Evolutionary conservation across 2,797 vertebrate species (phyloP).

Genomic region (Lepidocolaptes lacrymiger): DNA sequence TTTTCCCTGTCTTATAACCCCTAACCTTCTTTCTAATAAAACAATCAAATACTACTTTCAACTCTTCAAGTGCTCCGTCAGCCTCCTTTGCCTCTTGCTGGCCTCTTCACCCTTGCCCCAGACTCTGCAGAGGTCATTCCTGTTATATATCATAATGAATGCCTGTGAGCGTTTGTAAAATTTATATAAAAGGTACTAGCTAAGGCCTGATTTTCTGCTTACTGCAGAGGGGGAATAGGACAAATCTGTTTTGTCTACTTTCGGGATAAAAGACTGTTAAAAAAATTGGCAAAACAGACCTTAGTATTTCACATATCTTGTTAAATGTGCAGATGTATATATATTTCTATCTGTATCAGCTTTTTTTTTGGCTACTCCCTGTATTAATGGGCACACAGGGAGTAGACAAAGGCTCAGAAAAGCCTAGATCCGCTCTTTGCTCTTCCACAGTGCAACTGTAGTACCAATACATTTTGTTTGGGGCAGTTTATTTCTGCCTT

Average conservation of each 20-base stretch:
- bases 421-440: neutral
- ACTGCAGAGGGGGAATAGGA: neutral
- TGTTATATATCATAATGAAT: constrained; percentile 34
- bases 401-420: neutral
- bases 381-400: neutral
- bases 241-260: neutral
- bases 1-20: constrained; percentile 19
- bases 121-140: neutral
- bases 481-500: neutral
- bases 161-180: neutral
- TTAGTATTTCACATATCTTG: neutral
- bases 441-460: neutral
- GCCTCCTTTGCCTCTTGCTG: constrained; percentile 13
- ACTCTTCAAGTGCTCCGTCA: constrained; percentile 12
- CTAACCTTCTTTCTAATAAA: constrained; percentile 63
- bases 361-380: neutral
- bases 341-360: neutral
- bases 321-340: neutral
- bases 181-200: neutral
- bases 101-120: neutral
- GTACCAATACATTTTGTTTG: neutral
- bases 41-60: constrained; percentile 38
- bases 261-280: neutral
- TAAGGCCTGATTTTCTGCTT: neutral
- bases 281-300: neutral